Evolutionary conservation across 1,140 invertebrate species (phyloP), one percentile per base, ranked within the genome.

Genomic region (Ridgeia piscesae): DNA sequence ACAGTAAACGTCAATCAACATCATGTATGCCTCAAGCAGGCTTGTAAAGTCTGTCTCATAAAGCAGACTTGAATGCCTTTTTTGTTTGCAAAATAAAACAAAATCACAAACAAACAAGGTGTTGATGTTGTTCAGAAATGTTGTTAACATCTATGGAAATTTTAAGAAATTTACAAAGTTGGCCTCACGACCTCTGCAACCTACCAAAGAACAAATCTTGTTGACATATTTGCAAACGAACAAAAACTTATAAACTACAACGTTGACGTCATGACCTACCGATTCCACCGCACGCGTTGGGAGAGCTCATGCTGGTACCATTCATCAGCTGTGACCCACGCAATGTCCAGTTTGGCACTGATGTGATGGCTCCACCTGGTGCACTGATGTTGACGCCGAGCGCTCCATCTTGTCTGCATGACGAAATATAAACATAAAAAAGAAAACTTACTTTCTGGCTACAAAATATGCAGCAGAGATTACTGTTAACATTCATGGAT

Each of bases 291-390:
- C 98, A 97, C 6, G 98, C 98, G 96, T 99, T 99, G 0, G 99
- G 99, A 27, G 98, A 98, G 0, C 98, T 97, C 99, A 99, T 99
- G 93, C 96, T 97, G 0, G 99, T 99, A 33, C 99, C 99, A 96
- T 99, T 99, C 98, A 99, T 98, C 9, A 99, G 96, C 95, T 99
- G 98, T 90, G 97, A 97, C 94, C 98, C 98, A 92, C 98, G 96
- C 92, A 99, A 96, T 0, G 98, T 98, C 96, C 98, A 99, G 95
- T 98, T 98, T 11, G 98, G 98, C 6, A 99, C 98, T 50, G 98
- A 98, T 0, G 99, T 98, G 93, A 99, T 98, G 90, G 99, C 99
- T 90, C 98, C 99, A 92, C 99, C 99, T 2, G 99, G 99, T 92
- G 99, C 99, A 96, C 98, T 99, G 17, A 99, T 97, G 50, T 97